phyloP scores from a whole-genome alignment of 2,113 vertebrate species.

The Scytalopus superciliaris region DNA sequence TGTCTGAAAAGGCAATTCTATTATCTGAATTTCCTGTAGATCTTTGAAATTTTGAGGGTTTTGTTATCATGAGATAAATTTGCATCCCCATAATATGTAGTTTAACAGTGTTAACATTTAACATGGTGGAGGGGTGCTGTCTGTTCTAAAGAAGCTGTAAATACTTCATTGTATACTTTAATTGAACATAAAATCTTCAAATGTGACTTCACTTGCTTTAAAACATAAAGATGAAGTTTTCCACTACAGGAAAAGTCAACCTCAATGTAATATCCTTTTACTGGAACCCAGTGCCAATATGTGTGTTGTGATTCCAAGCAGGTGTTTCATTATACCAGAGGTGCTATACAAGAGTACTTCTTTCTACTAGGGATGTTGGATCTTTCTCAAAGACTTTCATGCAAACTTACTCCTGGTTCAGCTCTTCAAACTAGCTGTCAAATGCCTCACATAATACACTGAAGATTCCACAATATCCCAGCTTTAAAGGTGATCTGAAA shows the following conservation, averaged over 20 bases:
- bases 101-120: neutral
- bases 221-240: neutral
- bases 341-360: neutral
- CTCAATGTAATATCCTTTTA: neutral
- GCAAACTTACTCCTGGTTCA: neutral
- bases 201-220: neutral
- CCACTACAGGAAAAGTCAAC: neutral
- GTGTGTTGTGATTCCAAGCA: neutral
- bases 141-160: neutral
- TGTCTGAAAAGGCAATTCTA: neutral
- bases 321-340: slow-evolving; percentile 17
- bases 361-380: neutral
- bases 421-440: neutral
- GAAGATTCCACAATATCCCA: neutral
- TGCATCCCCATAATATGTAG: neutral
- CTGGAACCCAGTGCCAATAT: neutral
- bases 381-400: neutral
- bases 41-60: neutral
- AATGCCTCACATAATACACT: neutral
- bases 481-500: neutral
- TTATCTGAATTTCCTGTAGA: neutral
- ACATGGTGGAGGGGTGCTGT: neutral
- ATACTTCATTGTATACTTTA: neutral
- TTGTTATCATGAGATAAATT: neutral
- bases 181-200: neutral